Evolutionary conservation across 2,888 invertebrate genomes (phyloP).

Genomic region (Caradrina clavipalpis): DNA sequence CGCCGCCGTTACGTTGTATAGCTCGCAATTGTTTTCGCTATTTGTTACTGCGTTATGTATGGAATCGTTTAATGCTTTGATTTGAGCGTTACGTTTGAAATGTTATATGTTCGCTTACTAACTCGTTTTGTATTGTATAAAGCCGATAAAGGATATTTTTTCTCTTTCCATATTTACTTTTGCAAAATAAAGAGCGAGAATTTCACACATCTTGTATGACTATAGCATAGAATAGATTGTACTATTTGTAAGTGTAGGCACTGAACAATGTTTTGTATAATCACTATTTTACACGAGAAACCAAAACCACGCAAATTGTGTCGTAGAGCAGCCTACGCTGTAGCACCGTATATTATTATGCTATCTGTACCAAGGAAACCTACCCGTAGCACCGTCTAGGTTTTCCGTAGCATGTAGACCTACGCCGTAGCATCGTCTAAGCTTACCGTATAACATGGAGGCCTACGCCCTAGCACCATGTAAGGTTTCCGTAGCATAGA

Average conservation of each 20-base stretch:
- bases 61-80: slow-evolving; percentile 47
- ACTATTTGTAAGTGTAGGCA: not conserved
- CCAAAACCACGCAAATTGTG: not conserved
- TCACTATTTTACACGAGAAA: not conserved
- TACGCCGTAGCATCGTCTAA: no score
- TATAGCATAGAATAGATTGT: not conserved
- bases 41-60: slow-evolving; percentile 36
- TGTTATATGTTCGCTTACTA: slow-evolving; percentile 42
- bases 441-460: no score
- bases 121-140: slow-evolving; percentile 9
- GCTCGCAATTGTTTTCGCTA: slow-evolving; percentile 35
- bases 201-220: not conserved
- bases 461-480: not conserved
- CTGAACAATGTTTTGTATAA: not conserved
- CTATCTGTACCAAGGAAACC: no score
- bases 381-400: no score
- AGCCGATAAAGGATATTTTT: slow-evolving; percentile 1
- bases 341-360: no score
- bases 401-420: no score
- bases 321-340: no score
- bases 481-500: not conserved
- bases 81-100: slow-evolving; percentile 26
- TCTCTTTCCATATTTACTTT: not conserved
- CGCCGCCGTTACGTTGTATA: slow-evolving; percentile 36
- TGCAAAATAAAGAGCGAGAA: not conserved